Evolutionary conservation across 1,140 invertebrate species (phyloP).

Genomic region (Panulirus ornatus): DNA sequence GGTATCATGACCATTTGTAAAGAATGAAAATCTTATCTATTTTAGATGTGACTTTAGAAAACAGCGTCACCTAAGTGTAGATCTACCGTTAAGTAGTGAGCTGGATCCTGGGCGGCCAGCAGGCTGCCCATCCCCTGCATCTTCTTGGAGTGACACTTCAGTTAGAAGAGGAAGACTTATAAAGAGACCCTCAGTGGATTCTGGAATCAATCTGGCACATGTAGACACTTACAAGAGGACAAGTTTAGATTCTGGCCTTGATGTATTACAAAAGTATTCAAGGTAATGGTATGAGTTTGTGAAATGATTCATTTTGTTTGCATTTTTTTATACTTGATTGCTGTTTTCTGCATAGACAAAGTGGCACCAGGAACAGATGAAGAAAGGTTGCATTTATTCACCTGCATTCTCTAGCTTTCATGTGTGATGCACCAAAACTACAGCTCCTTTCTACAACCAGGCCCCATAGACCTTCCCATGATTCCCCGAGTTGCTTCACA

Average conservation of each 20-base stretch:
- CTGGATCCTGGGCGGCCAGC: constrained; percentile 64
- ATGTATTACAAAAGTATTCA: constrained; percentile 76
- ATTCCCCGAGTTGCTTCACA: no score
- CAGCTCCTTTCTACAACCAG: no score
- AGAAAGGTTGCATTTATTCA: no score
- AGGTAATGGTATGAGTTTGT: no score
- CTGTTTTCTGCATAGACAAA: no score
- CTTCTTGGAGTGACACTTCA: constrained; percentile 75
- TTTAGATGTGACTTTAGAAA: constrained; percentile 79
- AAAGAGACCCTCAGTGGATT: constrained; percentile 90
- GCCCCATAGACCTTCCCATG: no score
- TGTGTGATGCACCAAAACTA: no score
- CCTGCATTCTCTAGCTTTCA: no score
- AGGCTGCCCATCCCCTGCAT: constrained; percentile 78
- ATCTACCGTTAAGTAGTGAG: constrained; percentile 73
- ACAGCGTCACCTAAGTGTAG: constrained; percentile 78
- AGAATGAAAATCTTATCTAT: background rate
- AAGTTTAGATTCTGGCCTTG: constrained; percentile 75
- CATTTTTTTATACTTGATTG: no score
- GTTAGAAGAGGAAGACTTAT: constrained; percentile 78
- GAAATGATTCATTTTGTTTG: no score
- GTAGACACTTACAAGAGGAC: constrained; percentile 78
- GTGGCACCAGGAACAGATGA: no score
- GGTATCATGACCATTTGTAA: background rate
- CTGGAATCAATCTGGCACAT: constrained; percentile 86